A percentile compares a stretch with the other conserved stretches of the same genome.
Conservation (phyloP, 2,113 vertebrate species). For the Spea multiplicata region DNA sequence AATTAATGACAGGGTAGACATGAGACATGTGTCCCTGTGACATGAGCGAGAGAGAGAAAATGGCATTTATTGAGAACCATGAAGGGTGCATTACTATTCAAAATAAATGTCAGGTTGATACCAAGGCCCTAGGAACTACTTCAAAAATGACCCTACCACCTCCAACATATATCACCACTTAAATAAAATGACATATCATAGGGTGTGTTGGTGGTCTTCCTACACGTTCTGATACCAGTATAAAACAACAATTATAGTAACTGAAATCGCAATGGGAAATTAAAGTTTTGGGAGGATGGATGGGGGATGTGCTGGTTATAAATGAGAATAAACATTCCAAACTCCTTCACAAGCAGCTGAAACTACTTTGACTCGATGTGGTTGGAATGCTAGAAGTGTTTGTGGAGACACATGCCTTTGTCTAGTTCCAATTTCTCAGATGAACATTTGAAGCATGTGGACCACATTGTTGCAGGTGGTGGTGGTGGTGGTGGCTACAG, state of each 20-base stretch:
- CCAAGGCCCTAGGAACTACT: background rate
- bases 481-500: background rate
- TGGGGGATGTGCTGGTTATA: background rate
- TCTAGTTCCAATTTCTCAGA: background rate
- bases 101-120: no score
- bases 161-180: no score
- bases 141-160: no score
- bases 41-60: no score
- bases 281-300: background rate
- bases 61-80: no score
- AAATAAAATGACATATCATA: background rate
- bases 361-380: conserved; percentile 10
- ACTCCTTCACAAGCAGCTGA: conserved; percentile 17
- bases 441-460: background rate
- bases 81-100: no score
- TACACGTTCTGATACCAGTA: background rate
- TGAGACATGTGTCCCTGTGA: background rate
- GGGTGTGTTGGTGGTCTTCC: background rate
- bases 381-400: conserved; percentile 5
- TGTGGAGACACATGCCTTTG: conserved; percentile 3
- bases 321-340: conserved; percentile 25
- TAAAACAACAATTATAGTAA: conserved; percentile 2
- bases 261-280: background rate
- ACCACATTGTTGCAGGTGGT: conserved; percentile 14
- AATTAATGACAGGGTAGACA: no score